phyloP scores from a whole-genome alignment of 2,888 invertebrate genomes.

The Lithophane leautieri region DNA sequence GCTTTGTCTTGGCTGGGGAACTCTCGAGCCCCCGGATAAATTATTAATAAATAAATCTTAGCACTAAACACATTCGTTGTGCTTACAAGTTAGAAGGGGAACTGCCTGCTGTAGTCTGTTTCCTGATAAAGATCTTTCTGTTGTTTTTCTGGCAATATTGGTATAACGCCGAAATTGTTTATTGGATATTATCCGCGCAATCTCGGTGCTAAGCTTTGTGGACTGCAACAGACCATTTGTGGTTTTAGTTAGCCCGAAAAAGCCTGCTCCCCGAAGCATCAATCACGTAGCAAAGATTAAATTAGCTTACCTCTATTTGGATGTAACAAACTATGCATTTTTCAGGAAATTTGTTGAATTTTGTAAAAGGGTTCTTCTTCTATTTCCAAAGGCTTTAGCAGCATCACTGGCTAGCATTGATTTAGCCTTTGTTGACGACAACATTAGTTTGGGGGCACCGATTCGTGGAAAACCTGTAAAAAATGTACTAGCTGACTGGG shows the following conservation, averaged over 20 bases:
- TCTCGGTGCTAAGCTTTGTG: background rate
- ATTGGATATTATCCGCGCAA: background rate
- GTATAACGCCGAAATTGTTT: background rate
- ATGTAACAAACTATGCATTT: background rate
- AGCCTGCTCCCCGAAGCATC: background rate
- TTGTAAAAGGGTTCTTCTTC: background rate
- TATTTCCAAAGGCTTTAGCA: no score
- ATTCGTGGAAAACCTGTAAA: background rate
- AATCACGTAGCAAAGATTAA: background rate
- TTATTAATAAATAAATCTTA: no score
- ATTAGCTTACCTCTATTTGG: background rate
- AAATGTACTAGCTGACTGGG: background rate
- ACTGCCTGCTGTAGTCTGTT: no score
- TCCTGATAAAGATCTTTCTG: background rate
- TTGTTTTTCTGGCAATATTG: background rate
- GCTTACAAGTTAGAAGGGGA: no score
- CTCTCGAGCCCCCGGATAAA: no score
- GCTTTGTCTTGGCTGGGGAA: no score
- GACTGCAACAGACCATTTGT: background rate
- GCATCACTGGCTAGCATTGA: no score
- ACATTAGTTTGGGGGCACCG: background rate
- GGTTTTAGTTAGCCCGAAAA: background rate
- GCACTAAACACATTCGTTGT: no score
- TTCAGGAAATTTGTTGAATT: background rate
- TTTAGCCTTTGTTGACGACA: no score